Conservation (phyloP, 2,113 vertebrate genomes). For the Xiphophorus maculatus region DNA sequence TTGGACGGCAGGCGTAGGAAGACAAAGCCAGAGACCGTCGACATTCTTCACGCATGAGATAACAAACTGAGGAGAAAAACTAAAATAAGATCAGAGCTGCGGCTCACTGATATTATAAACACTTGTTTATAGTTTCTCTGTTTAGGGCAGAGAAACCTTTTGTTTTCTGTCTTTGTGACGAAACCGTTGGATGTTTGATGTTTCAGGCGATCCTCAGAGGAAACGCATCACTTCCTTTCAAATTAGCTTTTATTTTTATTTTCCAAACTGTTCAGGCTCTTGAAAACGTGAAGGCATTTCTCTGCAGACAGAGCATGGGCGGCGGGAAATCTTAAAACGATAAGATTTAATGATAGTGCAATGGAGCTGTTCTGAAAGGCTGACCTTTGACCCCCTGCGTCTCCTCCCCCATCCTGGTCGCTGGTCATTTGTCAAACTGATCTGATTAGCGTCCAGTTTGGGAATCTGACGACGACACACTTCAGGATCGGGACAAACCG, state of each 20-base stretch:
- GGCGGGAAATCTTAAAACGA: slow-evolving; percentile 70
- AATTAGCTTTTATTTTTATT: background rate
- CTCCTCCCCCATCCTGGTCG: slow-evolving; percentile 69
- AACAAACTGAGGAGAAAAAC: slow-evolving; percentile 50
- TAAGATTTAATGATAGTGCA: slow-evolving; percentile 78
- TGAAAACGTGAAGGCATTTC: background rate
- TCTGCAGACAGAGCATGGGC: slow-evolving; percentile 5
- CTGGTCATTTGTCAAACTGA: slow-evolving; percentile 80
- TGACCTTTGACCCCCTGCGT: slow-evolving; percentile 72
- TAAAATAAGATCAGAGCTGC: slow-evolving; percentile 31
- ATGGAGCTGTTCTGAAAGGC: slow-evolving; percentile 78
- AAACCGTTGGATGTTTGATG: background rate
- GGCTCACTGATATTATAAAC: background rate
- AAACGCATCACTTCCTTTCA: background rate
- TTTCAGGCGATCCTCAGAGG: background rate
- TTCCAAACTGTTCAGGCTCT: background rate
- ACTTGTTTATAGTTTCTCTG: background rate
- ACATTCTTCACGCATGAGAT: slow-evolving; percentile 76
- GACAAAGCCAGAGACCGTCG: slow-evolving; percentile 74
- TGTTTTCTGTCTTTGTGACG: background rate
- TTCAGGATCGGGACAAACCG: slow-evolving; percentile 63
- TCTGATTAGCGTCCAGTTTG: slow-evolving; percentile 78
- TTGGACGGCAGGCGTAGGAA: slow-evolving; percentile 79
- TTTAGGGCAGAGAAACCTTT: slow-evolving; percentile 4
- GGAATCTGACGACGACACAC: slow-evolving; percentile 70